Evolutionary conservation across 2,888 invertebrate species (phyloP).

Genomic region (Monoplex corrugatus): DNA sequence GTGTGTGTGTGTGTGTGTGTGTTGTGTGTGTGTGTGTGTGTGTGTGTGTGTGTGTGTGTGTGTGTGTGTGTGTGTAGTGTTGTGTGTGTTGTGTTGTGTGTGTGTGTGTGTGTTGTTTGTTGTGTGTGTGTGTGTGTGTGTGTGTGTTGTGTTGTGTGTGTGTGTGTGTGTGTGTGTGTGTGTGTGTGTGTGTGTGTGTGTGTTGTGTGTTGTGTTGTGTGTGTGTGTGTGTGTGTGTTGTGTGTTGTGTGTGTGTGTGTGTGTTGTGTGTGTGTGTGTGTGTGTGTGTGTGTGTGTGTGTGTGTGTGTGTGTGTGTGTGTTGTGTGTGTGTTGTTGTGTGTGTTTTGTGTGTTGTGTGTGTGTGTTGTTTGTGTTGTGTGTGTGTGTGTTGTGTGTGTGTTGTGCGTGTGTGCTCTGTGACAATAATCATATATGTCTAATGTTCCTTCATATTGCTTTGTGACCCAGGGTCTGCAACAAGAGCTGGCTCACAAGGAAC

Average conservation of each 20-base stretch:
- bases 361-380: no score
- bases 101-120: no score
- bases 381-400: no score
- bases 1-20: no score
- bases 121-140: no score
- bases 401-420: neutral
- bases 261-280: no score
- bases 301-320: neutral
- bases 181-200: neutral
- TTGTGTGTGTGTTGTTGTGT: no score
- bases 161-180: neutral
- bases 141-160: no score
- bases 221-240: neutral
- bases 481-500: conserved; percentile 65
- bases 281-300: neutral
- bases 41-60: neutral
- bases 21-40: no score
- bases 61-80: neutral
- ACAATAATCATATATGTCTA: no score
- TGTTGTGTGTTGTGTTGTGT: no score
- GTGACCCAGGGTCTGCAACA: conserved; percentile 68
- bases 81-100: neutral
- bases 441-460: neutral
- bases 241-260: no score
- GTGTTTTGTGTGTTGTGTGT: neutral